These are phyloP conservation scores for Pristiophorus japonicus DNA, from an alignment of 2,113 vertebrate genomes.

Conservation along the genomic window DNA sequence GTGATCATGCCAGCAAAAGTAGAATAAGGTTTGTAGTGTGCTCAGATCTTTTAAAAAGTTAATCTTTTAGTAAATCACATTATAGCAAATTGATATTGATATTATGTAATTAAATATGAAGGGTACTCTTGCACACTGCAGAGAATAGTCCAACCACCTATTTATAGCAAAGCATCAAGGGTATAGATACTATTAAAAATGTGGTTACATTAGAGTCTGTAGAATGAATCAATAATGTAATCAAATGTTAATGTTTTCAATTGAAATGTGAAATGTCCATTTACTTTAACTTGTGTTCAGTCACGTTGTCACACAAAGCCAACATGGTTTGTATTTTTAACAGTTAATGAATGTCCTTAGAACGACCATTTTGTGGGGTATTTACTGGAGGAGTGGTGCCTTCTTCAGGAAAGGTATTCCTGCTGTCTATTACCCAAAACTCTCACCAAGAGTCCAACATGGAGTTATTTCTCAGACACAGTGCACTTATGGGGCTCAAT, in stretches of 20 bases:
- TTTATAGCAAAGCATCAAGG: conserved; percentile 11
- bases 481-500: too few species aligned
- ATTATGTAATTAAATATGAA: conserved; percentile 8
- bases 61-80: background rate
- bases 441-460: background rate
- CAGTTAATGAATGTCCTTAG: background rate
- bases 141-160: background rate
- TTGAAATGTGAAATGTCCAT: background rate
- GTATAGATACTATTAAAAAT: background rate
- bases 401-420: background rate
- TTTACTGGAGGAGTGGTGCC: background rate
- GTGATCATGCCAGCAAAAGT: too few species aligned
- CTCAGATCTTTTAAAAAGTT: background rate
- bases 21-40: background rate
- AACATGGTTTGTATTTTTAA: background rate
- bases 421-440: background rate
- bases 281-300: background rate
- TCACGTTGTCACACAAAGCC: background rate
- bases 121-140: background rate
- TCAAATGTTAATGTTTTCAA: conserved; percentile 16
- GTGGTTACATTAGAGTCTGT: background rate
- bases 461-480: background rate
- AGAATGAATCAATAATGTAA: conserved; percentile 1
- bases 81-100: background rate
- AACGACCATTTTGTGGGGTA: background rate